Evolutionary conservation across 1,140 invertebrate genomes (phyloP).

Genomic region (Hycleus cichorii): DNA sequence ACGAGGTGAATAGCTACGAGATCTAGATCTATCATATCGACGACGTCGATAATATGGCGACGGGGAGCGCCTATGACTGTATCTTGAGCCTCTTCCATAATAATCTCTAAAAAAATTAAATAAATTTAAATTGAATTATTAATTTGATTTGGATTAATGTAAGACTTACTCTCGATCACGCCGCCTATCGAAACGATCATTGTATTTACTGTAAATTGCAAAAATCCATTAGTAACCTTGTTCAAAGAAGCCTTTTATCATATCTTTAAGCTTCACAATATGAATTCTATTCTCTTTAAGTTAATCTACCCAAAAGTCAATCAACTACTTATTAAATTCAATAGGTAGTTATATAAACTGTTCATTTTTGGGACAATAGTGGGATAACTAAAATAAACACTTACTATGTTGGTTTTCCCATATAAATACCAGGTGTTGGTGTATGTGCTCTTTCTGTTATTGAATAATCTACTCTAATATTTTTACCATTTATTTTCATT

Average conservation of each 20-base stretch:
- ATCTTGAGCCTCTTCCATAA: constrained; percentile 35
- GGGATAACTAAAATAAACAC: constrained; percentile 27
- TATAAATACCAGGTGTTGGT: constrained; percentile 96
- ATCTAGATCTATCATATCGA: constrained; percentile 64
- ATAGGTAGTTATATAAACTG: not conserved
- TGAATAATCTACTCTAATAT: constrained; percentile 93
- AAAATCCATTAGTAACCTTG: constrained; percentile 9
- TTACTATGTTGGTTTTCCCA: constrained; percentile 82
- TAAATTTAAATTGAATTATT: no score
- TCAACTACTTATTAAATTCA: not conserved
- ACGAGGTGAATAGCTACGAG: constrained; percentile 82
- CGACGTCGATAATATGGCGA: constrained; percentile 49
- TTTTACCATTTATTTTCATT: constrained; percentile 87
- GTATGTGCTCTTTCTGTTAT: constrained; percentile 96
- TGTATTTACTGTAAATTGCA: constrained; percentile 23
- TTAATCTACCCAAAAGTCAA: not conserved
- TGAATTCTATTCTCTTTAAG: constrained; percentile 20
- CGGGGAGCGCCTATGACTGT: constrained; percentile 38
- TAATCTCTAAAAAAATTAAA: constrained; percentile 18
- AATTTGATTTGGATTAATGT: no score
- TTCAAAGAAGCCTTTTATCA: constrained; percentile 33
- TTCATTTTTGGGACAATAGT: not conserved
- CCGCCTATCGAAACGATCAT: constrained; percentile 30
- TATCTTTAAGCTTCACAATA: constrained; percentile 19
- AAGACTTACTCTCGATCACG: constrained; percentile 46